These are phyloP conservation scores for Peucedramus taeniatus DNA, from an alignment of 2,113 vertebrate species.

Conservation along the genomic window DNA sequence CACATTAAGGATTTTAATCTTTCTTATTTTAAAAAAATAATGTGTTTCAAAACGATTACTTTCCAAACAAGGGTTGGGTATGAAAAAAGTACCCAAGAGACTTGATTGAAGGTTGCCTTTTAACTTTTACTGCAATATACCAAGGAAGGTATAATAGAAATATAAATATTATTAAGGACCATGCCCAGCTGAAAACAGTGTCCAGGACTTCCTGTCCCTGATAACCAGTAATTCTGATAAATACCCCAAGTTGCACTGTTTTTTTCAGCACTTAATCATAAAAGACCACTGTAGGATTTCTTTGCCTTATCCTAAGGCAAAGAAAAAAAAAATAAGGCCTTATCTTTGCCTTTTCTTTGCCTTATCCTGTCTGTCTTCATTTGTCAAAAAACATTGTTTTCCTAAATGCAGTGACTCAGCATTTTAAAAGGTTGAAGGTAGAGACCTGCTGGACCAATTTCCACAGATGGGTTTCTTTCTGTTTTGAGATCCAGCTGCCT, in stretches of 20 bases:
- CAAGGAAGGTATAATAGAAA: not conserved
- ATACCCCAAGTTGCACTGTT: not conserved
- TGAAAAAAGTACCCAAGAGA: not conserved
- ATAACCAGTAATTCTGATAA: not conserved
- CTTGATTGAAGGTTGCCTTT: not conserved
- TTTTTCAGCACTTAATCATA: not conserved
- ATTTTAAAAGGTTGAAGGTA: conserved; percentile 5
- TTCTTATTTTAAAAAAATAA: not conserved
- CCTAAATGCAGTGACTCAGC: not conserved
- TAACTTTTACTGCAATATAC: not conserved
- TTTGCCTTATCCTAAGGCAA: not conserved
- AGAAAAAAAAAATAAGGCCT: no score
- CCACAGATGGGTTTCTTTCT: not conserved
- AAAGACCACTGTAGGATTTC: not conserved
- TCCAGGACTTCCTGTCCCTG: not conserved
- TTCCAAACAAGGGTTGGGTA: not conserved
- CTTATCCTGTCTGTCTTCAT: conserved; percentile 2
- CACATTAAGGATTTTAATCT: not conserved
- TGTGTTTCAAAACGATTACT: not conserved
- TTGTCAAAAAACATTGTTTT: conserved; percentile 2
- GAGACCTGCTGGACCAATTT: not conserved
- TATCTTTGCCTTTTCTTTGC: no score
- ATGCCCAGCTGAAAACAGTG: not conserved
- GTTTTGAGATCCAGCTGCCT: not conserved
- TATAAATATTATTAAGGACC: not conserved